A percentile compares a stretch with the other conserved stretches of the same genome.
phyloP scores from a whole-genome alignment of 2,888 invertebrate species.

The Tetropium fuscum region DNA sequence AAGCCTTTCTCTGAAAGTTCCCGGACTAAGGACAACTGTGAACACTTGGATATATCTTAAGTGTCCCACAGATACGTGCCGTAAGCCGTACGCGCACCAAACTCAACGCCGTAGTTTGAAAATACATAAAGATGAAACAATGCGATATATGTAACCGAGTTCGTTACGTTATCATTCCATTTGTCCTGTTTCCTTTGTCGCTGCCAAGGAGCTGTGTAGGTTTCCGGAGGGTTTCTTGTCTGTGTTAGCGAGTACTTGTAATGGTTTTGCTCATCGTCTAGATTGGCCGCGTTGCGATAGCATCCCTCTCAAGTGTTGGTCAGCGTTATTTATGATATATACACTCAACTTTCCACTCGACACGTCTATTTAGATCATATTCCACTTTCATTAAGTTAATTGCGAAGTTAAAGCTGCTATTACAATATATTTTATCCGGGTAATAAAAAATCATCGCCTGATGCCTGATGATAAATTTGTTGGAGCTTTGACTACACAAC shows the following conservation, averaged over 20 bases:
- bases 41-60: constrained; percentile 64
- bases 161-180: constrained; percentile 60
- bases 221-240: constrained; percentile 28
- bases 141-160: constrained; percentile 60
- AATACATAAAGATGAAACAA: constrained; percentile 64
- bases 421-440: constrained; percentile 9
- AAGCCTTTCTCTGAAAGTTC: no score
- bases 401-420: constrained; percentile 51
- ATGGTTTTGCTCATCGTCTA: constrained; percentile 54
- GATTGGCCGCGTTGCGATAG: constrained; percentile 47
- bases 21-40: constrained; percentile 45
- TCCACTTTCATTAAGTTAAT: constrained; percentile 54
- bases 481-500: no score
- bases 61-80: constrained; percentile 61
- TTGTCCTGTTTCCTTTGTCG: constrained; percentile 58
- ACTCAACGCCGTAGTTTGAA: constrained; percentile 45
- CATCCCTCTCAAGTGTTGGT: constrained; percentile 30
- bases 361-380: constrained; percentile 52
- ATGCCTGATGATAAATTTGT: no score
- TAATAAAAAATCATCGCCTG: constrained; percentile 4
- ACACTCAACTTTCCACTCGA: constrained; percentile 40
- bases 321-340: constrained; percentile 48
- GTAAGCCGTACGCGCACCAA: constrained; percentile 42
- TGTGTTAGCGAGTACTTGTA: constrained; percentile 49
- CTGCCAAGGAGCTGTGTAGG: constrained; percentile 19